Base-by-base conservation (phyloP, 2,797 vertebrate genomes). In the Phylloscopus collybita region DNA sequence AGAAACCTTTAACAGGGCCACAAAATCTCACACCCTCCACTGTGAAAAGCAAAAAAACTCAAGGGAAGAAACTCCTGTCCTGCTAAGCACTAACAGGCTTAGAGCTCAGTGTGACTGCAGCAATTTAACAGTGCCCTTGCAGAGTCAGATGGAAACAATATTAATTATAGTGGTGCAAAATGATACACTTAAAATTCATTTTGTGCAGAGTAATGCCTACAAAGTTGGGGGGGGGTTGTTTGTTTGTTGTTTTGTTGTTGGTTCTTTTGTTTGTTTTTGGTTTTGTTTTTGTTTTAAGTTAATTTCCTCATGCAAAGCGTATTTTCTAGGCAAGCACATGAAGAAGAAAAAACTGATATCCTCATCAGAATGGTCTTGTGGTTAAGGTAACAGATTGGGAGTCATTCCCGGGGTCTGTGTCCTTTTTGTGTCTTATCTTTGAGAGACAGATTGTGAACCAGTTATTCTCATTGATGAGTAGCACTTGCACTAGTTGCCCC, bases 91-190 rank as follows among this genome's bases (percentile, higher is more conserved):
- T 89, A 94, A 93, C 90, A 91, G 65, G 88, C 80, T 95, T 89
- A 84, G 80, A 65, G 72, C 47, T 92, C 27, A 21, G 78, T 71
- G 78, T 94, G 89, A 78, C 78, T 79, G 66, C 75, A 91, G 82
- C 80, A 83, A 90, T 96, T 96, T 92, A 92, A 40, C 62, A 70
- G 70, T n/a, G 96, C 94, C 95, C 94, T 97, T 96, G 92, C 27
- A 9, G 80, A 90, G 83, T 53, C 69, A 81, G 72, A 93, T 90
- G 78, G 93, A 92, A 93, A 88, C 80, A 86, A 80, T 80, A 81
- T 79, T 81, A 94, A 95, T 95, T 86, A 84, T 1, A 70, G 64
- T 11, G 25, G 36, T 21, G 40, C 21, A 49, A 91, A 92, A 86
- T 7, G 4, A 45, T 8, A 13, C 69, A 45, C 71, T 88, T 74